phyloP scores from a whole-genome alignment of 2,113 vertebrate genomes.

The Varanus salvator region DNA sequence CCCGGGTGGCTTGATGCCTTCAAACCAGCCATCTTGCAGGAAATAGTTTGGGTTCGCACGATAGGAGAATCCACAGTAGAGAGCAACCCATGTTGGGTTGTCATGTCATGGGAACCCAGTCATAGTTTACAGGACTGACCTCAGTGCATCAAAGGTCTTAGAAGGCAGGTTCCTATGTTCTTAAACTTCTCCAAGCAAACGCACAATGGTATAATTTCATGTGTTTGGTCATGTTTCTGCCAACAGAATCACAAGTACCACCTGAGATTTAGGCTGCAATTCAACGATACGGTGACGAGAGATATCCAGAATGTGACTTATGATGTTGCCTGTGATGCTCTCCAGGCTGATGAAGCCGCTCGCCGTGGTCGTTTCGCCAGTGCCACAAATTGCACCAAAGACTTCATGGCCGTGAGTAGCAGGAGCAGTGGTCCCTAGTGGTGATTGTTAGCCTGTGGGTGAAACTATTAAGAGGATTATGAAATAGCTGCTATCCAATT shows the following conservation, averaged over 20 bases:
- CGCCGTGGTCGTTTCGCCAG: background rate
- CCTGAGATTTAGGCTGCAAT: conserved; percentile 59
- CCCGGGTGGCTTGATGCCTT: no score
- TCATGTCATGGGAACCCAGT: no score
- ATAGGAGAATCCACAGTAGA: no score
- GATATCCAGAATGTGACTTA: conserved; percentile 10
- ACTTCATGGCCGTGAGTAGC: conserved; percentile 78
- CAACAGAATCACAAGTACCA: conserved; percentile 57
- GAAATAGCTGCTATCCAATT: background rate
- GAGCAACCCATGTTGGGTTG: no score
- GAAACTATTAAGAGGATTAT: background rate
- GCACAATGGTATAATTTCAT: background rate
- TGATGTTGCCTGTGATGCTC: conserved; percentile 48
- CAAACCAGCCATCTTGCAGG: no score
- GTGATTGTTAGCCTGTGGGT: background rate
- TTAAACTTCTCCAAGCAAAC: background rate
- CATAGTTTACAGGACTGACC: no score
- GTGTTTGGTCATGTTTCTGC: background rate
- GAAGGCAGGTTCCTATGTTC: no score
- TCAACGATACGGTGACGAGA: conserved; percentile 18
- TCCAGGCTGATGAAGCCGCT: conserved; percentile 11
- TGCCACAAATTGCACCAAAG: conserved; percentile 69
- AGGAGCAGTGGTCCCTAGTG: no score
- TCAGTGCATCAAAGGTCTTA: no score
- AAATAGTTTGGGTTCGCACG: no score